Base-by-base conservation (phyloP, 2,888 invertebrate species). In the Cylindroiulus punctatus region DNA sequence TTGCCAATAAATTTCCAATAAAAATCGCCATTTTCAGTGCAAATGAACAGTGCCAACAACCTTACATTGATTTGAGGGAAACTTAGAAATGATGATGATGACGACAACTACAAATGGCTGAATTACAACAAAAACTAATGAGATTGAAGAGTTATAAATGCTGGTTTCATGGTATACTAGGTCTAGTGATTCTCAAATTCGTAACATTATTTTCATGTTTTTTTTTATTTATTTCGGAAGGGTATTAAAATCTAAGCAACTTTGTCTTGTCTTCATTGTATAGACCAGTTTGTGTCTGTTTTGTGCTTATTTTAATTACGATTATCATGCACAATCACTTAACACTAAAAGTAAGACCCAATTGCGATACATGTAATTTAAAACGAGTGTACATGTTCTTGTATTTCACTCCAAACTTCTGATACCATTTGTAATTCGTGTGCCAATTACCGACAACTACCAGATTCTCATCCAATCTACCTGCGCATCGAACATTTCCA, bases 401-500 rank as follows among this genome's bases (percentile, higher is more conserved):
- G 14, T 76, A 12, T 30, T 76, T 12, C 7, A 12, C 65, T 65
- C 22, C 14, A 30, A 26, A 76, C 76, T 76, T 0, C 30, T 76
- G 26, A 65, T n/a, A 65, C 12, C 65, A 65, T 76, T 30, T 14
- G 22, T 14, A 30, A 30, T 30, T 30, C 22, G 8, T 76, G 26
- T 76, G 7, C 14, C 7, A 30, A 30, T 30, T 10, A 30, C 10
- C 22, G 10, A 1, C 26, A 22, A 26, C 65, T 65, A 65, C 12
- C 22, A 65, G 10, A 65, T 65, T 65, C 22, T 22, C 22, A 26
- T 65, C 12, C 26, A 65, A 14, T 30, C 76, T 30, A 30, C 76
- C 30, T 76, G 76, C 26, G 30, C 76, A 76, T 30, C 7, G n/a
- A 57, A 57, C 57, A 57, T 57, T 76, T 76, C 76, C 76, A 30